Base-by-base conservation (phyloP, 2,888 invertebrate species). In the Amiota communis region DNA sequence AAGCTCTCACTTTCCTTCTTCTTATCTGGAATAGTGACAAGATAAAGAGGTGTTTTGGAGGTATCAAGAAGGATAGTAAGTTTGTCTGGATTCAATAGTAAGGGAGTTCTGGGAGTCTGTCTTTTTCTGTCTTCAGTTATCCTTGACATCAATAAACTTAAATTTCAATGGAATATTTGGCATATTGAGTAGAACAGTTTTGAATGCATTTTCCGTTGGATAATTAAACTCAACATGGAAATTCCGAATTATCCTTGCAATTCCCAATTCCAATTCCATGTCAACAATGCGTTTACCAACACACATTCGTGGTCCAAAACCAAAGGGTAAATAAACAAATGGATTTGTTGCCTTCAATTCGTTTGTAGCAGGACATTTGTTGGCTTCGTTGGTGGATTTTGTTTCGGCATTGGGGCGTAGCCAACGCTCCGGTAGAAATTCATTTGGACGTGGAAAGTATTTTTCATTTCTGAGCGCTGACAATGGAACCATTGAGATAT, bases 371-470 rank as follows among this genome's bases (percentile, higher is more conserved):
- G 95, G 92, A 81, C 95, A 90, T 82, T 92, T 90, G 53, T 8
- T 15, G 8, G 11, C 12, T 15, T 13, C 53, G 8, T 36, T 36
- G 36, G 36, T 36, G 36, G 36, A 36, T 36, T 36, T 36, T 36
- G 36, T 36, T 36, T 36, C 36, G 91, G 81, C 93, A 20, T 4
- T 20, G 20, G 93, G 74, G 0, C 87, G 79, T 15, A 91, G 72
- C 96, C 96, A 96, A 51, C 96, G 90, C 84, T 96, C 95, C 0
- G 96, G 96, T 46, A 93, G 86, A 84, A 92, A 96, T 76, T 93
- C 91, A 0, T 90, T 84, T 0, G 94, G 90, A 6, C 91, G 89
- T 0, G 92, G 91, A 82, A 93, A 95, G 81, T 94, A 92, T 70
- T 80, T 46, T 0, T 92, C 90, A 46, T 92, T 92, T 80, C 90